These are phyloP conservation scores for Sebastes kiyomatsui DNA, from an alignment of 2,797 vertebrate genomes.

Conservation along the genomic window DNA sequence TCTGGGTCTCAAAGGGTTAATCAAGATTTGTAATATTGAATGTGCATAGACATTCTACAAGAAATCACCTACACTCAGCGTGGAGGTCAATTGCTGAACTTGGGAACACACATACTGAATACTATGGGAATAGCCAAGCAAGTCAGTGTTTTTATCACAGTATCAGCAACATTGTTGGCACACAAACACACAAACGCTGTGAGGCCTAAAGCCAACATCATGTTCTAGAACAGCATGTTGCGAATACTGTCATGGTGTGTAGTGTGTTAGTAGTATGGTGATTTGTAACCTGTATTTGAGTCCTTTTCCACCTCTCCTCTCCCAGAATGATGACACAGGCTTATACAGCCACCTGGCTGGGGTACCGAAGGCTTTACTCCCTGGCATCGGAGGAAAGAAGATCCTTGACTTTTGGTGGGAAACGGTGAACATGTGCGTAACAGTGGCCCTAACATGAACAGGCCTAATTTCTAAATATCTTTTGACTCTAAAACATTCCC, in stretches of 20 bases:
- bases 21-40: background rate
- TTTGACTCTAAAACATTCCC: background rate
- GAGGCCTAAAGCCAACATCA: background rate
- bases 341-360: conserved; percentile 81
- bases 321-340: conserved; percentile 84
- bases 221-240: background rate
- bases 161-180: background rate
- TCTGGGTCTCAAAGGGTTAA: no score
- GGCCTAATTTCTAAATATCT: background rate
- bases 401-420: conserved; percentile 90
- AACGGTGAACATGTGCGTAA: conserved; percentile 84
- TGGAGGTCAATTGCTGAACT: background rate
- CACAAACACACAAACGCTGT: background rate
- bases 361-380: conserved; percentile 86
- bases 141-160: background rate
- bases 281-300: background rate
- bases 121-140: no score
- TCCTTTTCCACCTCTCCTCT: background rate
- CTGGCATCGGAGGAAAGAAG: conserved; percentile 85
- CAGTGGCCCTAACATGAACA: background rate
- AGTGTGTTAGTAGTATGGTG: background rate
- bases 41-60: background rate
- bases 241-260: no score
- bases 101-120: background rate
- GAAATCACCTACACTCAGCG: background rate